These are phyloP conservation scores for Plebejus argus DNA, from an alignment of 2,888 invertebrate genomes.

Conservation along the genomic window DNA sequence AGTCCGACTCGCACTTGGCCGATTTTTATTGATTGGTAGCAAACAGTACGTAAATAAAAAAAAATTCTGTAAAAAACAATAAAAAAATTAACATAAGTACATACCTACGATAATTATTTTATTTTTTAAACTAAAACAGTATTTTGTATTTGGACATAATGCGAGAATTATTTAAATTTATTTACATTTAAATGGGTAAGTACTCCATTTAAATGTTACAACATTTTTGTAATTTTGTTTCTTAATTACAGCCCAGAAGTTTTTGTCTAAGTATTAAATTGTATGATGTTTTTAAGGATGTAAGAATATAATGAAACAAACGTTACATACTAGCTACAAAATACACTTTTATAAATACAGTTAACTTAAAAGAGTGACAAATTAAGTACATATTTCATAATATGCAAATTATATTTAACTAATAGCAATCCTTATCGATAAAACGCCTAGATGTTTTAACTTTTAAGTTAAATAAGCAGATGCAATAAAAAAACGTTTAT, in stretches of 20 bases:
- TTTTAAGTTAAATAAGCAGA: not conserved
- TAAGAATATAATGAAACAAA: not conserved
- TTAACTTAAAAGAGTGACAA: not conserved
- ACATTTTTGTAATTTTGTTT: not conserved
- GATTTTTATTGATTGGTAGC: not conserved
- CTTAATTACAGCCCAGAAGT: not conserved
- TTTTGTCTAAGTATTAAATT: not conserved
- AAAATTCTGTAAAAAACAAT: not conserved
- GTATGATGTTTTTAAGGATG: not conserved
- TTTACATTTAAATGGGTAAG: conserved; percentile 3
- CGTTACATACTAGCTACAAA: not conserved
- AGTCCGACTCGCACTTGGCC: too few species aligned
- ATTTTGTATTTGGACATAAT: not conserved
- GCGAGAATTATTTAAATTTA: conserved; percentile 15
- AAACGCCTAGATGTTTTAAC: not conserved
- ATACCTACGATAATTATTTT: not conserved
- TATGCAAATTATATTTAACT: not conserved
- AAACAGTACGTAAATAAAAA: not conserved
- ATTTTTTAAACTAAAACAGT: not conserved
- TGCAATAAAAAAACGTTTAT: not conserved
- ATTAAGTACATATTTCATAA: not conserved
- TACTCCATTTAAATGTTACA: too few species aligned
- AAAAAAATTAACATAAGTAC: not conserved
- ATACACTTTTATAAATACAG: not conserved
- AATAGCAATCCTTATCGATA: not conserved